Percentiles rank a stretch among this genome's conserved stretches.
Conservation (phyloP, 2,797 vertebrate genomes). For the Diceros bicornis region DNA sequence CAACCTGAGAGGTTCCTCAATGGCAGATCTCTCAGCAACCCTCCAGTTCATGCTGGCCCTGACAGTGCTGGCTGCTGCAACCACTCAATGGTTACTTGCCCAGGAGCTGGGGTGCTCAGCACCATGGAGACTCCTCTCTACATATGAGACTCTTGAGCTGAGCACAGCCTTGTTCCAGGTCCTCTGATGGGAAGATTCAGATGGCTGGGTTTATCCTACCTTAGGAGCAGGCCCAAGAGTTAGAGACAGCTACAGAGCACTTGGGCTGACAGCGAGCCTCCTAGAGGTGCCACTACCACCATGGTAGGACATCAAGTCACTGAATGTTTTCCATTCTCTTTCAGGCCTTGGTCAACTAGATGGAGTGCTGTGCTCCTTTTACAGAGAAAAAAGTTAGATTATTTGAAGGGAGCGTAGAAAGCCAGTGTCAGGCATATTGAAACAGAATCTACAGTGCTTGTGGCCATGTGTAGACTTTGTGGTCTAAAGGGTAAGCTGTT, state of each 20-base stretch:
- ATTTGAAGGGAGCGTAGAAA: conserved; percentile 92
- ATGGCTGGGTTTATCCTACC: background rate
- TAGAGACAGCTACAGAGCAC: too few relatives aligned
- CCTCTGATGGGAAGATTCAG: background rate
- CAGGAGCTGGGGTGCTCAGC: background rate
- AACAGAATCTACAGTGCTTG: conserved; percentile 95
- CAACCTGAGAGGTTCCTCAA: background rate
- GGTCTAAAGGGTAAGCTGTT: conserved; percentile 92
- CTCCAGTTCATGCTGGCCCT: background rate
- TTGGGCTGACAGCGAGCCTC: background rate
- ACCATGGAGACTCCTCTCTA: background rate
- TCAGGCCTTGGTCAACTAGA: conserved; percentile 94
- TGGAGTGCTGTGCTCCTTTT: conserved; percentile 95
- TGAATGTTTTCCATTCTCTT: conserved; percentile 71
- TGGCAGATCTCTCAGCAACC: background rate
- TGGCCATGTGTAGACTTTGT: conserved; percentile 94
- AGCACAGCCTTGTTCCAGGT: background rate
- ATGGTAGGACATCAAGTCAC: background rate
- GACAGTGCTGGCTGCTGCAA: background rate
- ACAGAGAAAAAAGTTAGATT: conserved; percentile 93
- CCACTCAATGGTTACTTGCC: background rate
- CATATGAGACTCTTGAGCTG: background rate
- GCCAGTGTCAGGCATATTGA: conserved; percentile 94
- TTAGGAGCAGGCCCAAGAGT: background rate
- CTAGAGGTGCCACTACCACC: rapidly evolving